Base-by-base conservation (phyloP, 2,888 invertebrate genomes). In the Synergus gifuensis region DNA sequence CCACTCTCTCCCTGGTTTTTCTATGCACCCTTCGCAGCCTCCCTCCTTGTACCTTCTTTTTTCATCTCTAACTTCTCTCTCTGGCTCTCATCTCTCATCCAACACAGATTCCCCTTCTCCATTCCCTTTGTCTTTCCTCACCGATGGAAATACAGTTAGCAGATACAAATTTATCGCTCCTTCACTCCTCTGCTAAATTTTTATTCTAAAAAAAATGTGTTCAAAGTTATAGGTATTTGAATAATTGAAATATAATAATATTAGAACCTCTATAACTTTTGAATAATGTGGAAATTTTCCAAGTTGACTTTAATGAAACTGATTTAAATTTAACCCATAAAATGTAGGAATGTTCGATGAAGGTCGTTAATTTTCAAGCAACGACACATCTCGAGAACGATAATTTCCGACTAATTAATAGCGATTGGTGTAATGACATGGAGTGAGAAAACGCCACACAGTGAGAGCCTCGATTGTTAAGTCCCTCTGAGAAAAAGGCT, bases 391-490 rank as follows among this genome's bases (percentile, higher is more conserved):
- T 12, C 14, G 14, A 22, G 14, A 66, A 62, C 66, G 54, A 81
- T 83, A 63, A 80, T 83, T 82, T 78, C 62, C 77, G 62, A 46
- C 69, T 83, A 85, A 85, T 86, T 85, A 85, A 83, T 84, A 85
- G 69, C 76, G 79, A 84, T 84, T 83, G 82, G 76, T 79, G 73
- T 81, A 84, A 82, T 79, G 80, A 79, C 78, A 76, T 64, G 58
- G 42, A 82, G 79, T 79, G 78, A 81, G 79, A 79, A 80, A 60
- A 67, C 77, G 73, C 76, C 80, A 83, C 81, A 81, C 82, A 84
- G 83, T 85, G 80, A 66, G n/a, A 42, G 36, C 40, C 28, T 85
- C 81, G 82, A 86, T 84, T 82, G 85, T 86, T 83, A 84, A 85
- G 82, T 79, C 78, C 67, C 80, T 84, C 84, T 80, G 78, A 81